Base-by-base conservation (phyloP, 2,113 vertebrate species). In the Laterallus jamaicensis region DNA sequence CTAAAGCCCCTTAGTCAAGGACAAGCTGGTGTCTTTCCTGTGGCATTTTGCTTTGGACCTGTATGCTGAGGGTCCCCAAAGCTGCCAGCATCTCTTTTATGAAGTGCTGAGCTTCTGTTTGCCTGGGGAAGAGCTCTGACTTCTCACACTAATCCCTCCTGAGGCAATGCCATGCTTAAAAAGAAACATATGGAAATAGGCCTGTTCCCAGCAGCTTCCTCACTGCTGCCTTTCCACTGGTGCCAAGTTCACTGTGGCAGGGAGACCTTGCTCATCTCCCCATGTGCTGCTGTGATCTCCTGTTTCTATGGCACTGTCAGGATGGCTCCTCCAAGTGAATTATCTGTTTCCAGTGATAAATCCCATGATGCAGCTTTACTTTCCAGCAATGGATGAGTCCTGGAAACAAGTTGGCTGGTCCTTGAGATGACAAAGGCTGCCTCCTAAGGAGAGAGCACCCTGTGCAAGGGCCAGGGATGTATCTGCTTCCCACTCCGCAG, bases 361-460 rank as follows among this genome's bases (percentile, higher is more conserved):
- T 10, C 24, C 84, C 67, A 19, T 1, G 4, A 13, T 59, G 60
- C 14, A 21, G 5, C 24, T 24, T 49, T 2, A 1, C 40, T 7
- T 40, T 25, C 28, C 35, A 58, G 42, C n/a, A 58, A 3, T 49
- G 66, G 49, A 5, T 0, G 0, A n/a, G 15, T 24, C 37, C 54
- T 80, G 20, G 73, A 52, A n/a, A 3, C 16, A 16, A 58, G 20
- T 8, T 76, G 35, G 5, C 32, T 56, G 58, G 17, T 62, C 44
- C 71, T 26, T 21, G 49, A 54, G 29, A 2, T 56, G 62, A 24
- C 35, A 10, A 8, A 56, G 47, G 6, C 54, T 8, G 50, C 4
- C 0, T 3, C 4, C 0, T 17, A 4, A 8, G 3, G 35, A 2
- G 29, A 18, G 21, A 74, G 28, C 4, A 7, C 12, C 42, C 10